Evolutionary conservation across 2,113 vertebrate species (phyloP).

Genomic region (Rallus limicola): DNA sequence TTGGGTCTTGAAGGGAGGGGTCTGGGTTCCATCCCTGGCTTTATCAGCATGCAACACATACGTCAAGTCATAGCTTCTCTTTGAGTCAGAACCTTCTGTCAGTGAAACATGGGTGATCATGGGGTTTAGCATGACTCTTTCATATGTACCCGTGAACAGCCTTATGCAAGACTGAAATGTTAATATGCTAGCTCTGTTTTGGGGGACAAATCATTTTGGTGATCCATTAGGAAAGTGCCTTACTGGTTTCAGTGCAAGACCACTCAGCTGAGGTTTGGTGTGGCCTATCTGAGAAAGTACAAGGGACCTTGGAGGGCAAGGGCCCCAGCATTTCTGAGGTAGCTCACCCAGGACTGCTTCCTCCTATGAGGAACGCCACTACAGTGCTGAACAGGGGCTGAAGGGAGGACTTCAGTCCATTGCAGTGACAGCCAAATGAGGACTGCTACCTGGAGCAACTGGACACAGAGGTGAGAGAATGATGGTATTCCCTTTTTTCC

Average conservation of each 20-base stretch:
- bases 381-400: not conserved
- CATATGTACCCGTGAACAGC: not conserved
- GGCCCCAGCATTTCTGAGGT: not conserved
- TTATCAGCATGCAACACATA: not conserved
- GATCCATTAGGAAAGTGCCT: not conserved
- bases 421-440: accelerated
- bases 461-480: not conserved
- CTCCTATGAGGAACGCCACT: not conserved
- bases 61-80: not conserved
- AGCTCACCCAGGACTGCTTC: not conserved
- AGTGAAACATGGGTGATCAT: not conserved
- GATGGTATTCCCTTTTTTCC: not conserved
- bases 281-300: not conserved
- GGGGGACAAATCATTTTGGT: not conserved
- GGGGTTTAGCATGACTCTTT: not conserved
- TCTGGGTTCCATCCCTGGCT: not conserved
- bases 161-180: not conserved
- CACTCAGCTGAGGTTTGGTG: not conserved
- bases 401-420: not conserved
- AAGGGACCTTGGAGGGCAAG: no score
- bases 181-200: not conserved
- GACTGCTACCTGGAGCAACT: not conserved
- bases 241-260: not conserved
- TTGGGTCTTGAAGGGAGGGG: not conserved
- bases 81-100: not conserved